These are phyloP conservation scores for Microtus oregoni DNA, from an alignment of 2,113 vertebrate genomes.

Conservation along the genomic window DNA sequence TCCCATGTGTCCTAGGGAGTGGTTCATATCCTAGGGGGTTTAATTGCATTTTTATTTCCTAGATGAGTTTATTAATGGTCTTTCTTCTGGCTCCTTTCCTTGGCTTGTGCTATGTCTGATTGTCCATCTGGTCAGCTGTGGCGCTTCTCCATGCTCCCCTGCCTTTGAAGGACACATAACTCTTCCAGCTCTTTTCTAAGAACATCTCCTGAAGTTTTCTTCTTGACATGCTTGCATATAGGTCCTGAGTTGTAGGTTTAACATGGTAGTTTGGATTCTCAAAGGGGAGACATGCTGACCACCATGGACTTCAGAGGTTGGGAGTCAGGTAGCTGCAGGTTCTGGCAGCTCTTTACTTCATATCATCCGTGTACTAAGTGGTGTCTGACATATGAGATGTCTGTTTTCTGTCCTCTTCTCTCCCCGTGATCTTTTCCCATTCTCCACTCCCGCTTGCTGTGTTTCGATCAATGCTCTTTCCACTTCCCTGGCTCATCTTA, in stretches of 20 bases:
- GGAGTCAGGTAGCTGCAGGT: neutral
- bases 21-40: neutral
- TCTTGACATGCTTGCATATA: neutral
- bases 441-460: neutral
- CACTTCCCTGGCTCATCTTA: neutral
- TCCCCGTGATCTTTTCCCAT: neutral
- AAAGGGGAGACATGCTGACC: neutral
- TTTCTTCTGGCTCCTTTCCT: neutral
- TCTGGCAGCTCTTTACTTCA: neutral
- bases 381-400: neutral
- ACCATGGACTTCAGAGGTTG: neutral
- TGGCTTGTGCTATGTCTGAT: neutral
- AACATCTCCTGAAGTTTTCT: neutral
- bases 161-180: neutral
- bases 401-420: neutral
- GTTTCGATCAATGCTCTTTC: neutral
- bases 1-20: no score
- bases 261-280: neutral
- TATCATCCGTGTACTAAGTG: neutral
- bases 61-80: neutral
- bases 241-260: neutral
- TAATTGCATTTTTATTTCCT: neutral
- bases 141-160: neutral
- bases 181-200: neutral
- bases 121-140: neutral